Evolutionary conservation across 2,113 vertebrate genomes (phyloP).

Genomic region (Albula glossodonta): DNA sequence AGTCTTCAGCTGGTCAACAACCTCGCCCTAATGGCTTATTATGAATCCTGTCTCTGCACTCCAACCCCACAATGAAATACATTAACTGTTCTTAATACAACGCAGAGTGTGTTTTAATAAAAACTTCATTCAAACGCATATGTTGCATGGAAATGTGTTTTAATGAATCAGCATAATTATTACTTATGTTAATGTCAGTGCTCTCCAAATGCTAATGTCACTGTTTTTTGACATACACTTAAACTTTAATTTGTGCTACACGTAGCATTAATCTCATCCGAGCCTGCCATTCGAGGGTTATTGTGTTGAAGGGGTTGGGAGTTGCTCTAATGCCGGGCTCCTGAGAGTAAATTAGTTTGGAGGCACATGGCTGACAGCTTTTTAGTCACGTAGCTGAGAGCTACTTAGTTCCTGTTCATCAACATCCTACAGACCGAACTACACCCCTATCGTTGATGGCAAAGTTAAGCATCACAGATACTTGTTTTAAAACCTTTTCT

Average conservation of each 20-base stretch:
- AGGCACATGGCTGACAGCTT: not conserved
- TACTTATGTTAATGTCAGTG: not conserved
- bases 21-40: no score
- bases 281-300: not conserved
- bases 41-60: no score
- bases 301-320: slow-evolving; percentile 12
- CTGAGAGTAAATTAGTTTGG: not conserved
- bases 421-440: not conserved
- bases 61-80: no score
- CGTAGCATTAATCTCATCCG: not conserved
- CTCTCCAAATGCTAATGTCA: not conserved
- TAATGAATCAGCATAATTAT: not conserved
- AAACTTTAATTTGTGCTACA: not conserved
- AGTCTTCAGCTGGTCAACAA: no score
- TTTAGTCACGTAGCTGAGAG: not conserved
- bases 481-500: not conserved
- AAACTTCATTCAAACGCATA: no score
- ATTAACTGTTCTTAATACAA: no score
- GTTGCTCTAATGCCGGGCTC: slow-evolving; percentile 25
- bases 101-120: no score
- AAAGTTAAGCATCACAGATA: not conserved
- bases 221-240: not conserved
- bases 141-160: no score
- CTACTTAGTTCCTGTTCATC: not conserved
- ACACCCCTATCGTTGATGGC: not conserved